phyloP scores from a whole-genome alignment of 2,888 invertebrate species.

The Seira sanloemensis region DNA sequence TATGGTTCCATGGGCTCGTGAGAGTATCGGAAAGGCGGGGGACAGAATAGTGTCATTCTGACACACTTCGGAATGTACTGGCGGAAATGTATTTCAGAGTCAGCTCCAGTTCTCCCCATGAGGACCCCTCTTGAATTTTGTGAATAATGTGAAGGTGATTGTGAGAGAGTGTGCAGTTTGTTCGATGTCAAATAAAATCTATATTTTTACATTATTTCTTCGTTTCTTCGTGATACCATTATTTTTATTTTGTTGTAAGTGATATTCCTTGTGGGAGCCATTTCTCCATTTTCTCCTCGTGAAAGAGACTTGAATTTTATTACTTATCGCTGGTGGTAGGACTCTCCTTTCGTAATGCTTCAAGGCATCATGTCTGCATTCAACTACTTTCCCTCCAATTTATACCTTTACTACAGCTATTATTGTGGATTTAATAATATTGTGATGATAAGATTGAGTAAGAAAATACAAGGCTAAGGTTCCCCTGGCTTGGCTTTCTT shows the following conservation, averaged over 20 bases:
- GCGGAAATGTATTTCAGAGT: conserved; percentile 1
- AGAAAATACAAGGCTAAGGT: not conserved
- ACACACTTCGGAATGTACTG: no score
- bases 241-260: not conserved
- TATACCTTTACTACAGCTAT: conserved; percentile 12
- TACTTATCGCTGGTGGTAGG: conserved; percentile 12
- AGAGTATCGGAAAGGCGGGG: not conserved
- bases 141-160: conserved; percentile 1
- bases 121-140: not conserved
- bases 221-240: not conserved
- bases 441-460: not conserved
- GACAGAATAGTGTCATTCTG: not conserved
- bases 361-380: conserved; percentile 2
- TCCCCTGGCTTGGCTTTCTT: not conserved
- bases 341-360: not conserved
- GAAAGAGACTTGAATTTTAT: conserved; percentile 20
- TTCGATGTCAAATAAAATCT: not conserved
- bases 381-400: conserved; percentile 29
- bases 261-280: not conserved
- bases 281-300: not conserved
- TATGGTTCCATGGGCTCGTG: no score
- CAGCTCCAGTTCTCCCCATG: not conserved
- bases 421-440: not conserved
- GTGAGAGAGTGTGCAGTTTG: not conserved
- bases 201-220: not conserved